A percentile compares a stretch with the other conserved stretches of the same genome.
Evolutionary conservation across 2,888 invertebrate species (phyloP).

Genomic region (Tupiocoris notatus): DNA sequence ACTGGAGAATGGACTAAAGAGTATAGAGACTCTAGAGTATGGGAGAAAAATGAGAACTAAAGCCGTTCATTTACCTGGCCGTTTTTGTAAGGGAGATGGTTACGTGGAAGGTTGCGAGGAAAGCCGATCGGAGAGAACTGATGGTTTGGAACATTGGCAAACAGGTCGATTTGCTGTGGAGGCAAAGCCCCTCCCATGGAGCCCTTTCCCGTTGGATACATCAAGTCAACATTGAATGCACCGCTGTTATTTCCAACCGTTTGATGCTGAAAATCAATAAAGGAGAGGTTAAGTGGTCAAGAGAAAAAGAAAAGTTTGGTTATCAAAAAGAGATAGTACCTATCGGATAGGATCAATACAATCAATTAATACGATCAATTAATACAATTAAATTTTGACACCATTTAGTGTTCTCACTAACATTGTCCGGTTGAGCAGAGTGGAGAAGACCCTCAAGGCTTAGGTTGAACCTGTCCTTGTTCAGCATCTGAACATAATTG

Average conservation of each 20-base stretch:
- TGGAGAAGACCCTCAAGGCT: constrained; percentile 47
- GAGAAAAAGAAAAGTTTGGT: neutral
- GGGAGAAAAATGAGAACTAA: too few species aligned
- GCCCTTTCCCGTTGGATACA: constrained; percentile 14
- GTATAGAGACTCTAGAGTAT: too few species aligned
- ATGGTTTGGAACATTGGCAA: constrained; percentile 32
- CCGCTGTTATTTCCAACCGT: neutral
- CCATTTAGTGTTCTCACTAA: neutral
- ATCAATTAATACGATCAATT: too few species aligned
- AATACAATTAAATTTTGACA: neutral
- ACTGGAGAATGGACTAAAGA: too few species aligned
- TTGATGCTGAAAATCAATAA: constrained; percentile 15
- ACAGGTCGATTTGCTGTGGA: constrained; percentile 24
- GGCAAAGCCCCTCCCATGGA: neutral
- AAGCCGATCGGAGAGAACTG: constrained; percentile 45
- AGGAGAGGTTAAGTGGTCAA: too few species aligned
- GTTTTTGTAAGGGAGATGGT: constrained; percentile 43
- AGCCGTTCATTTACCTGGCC: constrained; percentile 37
- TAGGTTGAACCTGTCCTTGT: constrained; percentile 47
- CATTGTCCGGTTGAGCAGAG: constrained; percentile 43
- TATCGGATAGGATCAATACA: too few species aligned
- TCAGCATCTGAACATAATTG: constrained; percentile 48
- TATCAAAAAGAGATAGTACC: too few species aligned
- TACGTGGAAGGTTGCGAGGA: constrained; percentile 46
- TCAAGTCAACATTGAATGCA: constrained; percentile 27